Evolutionary conservation across 1,140 invertebrate genomes (phyloP), one percentile per base, ranked within the genome.

Genomic region (Cotesia glomerata): DNA sequence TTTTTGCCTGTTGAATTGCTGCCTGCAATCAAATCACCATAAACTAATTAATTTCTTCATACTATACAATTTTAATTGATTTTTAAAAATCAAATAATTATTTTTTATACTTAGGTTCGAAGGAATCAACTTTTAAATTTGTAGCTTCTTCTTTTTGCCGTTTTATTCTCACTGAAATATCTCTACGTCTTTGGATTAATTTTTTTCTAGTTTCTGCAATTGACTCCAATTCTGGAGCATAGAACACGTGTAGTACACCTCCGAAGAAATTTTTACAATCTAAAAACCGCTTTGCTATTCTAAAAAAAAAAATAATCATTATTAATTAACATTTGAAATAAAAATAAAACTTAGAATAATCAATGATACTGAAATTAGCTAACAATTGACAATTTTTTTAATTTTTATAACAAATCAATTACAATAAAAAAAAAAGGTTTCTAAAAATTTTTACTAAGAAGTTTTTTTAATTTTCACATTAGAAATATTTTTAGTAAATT

Each of bases 241-340:
- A 98, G 80, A 93, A 96, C 3, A 97, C 90, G 86, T 97, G 96
- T 26, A 98, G 81, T 1, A 91, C 82, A 0, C 94, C 93, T 0
- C 96, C 96, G 86, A 92, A 97, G 82, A 96, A 98, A 69, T 93
- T 94, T 76, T 91, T 92, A 34, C 92, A 91, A 86, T 98, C 96
- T 5, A 96, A 74, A 76, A 92, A 90, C 70, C 89, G 90, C 84
- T 97, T 98, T 0, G 95, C 95, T 81, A 92, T 87, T 82, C 95
- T 92, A n/a, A 32, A 49, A n/a, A 63, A 14, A 71, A 14, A 71
- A 14, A 59, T 16, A 62, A 58, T 26, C 26, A 1, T 26, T 26
- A 26, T 26, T 49, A 45, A 34, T 4, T 61, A 5, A 61, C 8
- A 26, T 36, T n/a, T 36, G 45, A 16, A 1, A 64, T 45, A 45